Base-by-base conservation (phyloP, 2,888 invertebrate genomes). In the Pantelozetes paolii region DNA sequence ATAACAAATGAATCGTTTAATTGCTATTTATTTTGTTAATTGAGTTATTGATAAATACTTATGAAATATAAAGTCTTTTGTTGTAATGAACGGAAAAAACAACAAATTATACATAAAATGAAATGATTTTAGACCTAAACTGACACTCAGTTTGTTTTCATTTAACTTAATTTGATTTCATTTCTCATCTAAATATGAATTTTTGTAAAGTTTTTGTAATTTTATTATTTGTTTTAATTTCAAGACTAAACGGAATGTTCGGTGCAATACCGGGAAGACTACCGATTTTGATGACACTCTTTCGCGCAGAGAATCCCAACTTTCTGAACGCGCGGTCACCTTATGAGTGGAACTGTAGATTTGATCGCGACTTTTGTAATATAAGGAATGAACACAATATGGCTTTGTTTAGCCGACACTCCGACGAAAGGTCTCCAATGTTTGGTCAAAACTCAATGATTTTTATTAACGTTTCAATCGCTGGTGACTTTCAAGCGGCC, bases 311-410 rank as follows among this genome's bases (percentile, higher is more conserved):
- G 8, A 36, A 26, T 11, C 20, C 23, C 2, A 36, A 5, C 20
- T 15, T 2, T 23, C 13, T 5, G 20, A 20, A 50, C n/a, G 50
- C 2, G 20, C 50, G 8, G 20, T 20, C 20, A n/a, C n/a, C 30
- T 1, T 8, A 42, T 42, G 26, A 32, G 20, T 67, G 67, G 67
- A 67, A 20, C 26, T 67, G 67, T 67, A 36, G 23, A 9, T 67
- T 67, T 42, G 67, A 67, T n/a, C 36, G 20, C 20, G 67, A 67
- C 11, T 67, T 67, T 67, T 67, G 67, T n/a, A 40, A 42, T 26
- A 11, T 67, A 18, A 67, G 23, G 26, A 67, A 67, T 23, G 6
- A 36, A 11, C 23, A 67, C 13, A 36, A 67, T 36, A 20, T 67
- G 67, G 67, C 67, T 2, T 11, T 13, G 1, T 67, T 67, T 42